Evolutionary conservation across 2,888 invertebrate species (phyloP).

Genomic region (Rotaria magnacalcarata): DNA sequence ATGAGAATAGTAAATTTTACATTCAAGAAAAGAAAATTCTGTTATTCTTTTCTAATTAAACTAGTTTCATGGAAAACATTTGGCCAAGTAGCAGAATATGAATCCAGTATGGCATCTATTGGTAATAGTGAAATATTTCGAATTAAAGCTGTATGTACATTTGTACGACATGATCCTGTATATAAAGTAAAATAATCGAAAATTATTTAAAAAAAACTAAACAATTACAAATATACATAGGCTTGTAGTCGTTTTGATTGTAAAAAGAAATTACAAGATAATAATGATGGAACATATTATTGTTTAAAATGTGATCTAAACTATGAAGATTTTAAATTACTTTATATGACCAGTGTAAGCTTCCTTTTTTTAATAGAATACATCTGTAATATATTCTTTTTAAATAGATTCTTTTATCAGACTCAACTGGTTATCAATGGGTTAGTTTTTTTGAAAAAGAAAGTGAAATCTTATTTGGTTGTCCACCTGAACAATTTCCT

Average conservation of each 20-base stretch:
- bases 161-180: slow-evolving; percentile 20
- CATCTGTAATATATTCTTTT: background rate
- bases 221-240: background rate
- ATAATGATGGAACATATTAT: slow-evolving; percentile 6
- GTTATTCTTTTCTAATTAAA: background rate
- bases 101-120: background rate
- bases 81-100: background rate
- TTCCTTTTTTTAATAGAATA: too few relatives aligned
- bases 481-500: background rate
- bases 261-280: slow-evolving; percentile 18
- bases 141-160: background rate
- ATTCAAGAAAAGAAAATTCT: too few relatives aligned
- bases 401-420: background rate
- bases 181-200: background rate
- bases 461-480: background rate
- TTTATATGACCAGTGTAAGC: background rate
- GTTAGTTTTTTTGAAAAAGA: background rate
- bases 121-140: background rate
- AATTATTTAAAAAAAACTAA: background rate
- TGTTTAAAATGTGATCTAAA: background rate
- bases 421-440: slow-evolving; percentile 22
- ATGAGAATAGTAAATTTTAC: background rate
- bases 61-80: slow-evolving; percentile 24
- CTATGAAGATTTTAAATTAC: slow-evolving; percentile 2
- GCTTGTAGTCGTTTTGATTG: background rate